Conservation (phyloP, 2,888 invertebrate genomes). For the Ectemnius lituratus region DNA sequence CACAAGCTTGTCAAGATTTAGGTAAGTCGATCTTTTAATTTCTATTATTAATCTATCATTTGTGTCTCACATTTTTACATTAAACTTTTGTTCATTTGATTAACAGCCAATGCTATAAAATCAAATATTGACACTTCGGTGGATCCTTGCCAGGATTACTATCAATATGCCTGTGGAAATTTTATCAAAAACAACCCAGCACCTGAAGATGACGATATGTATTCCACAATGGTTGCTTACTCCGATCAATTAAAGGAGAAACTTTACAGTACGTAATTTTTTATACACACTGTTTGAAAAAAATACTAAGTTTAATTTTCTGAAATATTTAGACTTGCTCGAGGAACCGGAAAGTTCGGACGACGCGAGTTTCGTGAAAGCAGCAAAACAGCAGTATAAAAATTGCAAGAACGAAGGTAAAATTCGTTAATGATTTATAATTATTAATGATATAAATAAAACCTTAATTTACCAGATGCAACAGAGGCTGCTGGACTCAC, state of each 20-base stretch:
- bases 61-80: too few species aligned
- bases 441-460: neutral
- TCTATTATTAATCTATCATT: too few species aligned
- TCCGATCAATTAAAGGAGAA: too few species aligned
- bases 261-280: too few species aligned
- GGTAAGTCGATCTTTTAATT: too few species aligned
- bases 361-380: neutral
- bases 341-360: neutral
- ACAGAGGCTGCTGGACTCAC: neutral
- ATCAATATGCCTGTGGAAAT: neutral
- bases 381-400: neutral
- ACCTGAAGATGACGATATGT: neutral
- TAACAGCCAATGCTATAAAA: too few species aligned
- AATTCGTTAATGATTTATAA: neutral
- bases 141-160: slow-evolving; percentile 5
- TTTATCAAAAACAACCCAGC: neutral
- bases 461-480: neutral
- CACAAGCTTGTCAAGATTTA: too few species aligned
- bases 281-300: too few species aligned
- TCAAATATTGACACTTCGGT: neutral
- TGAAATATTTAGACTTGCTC: neutral
- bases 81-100: too few species aligned
- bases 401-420: neutral
- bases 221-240: too few species aligned
- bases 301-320: too few species aligned